Conservation (phyloP, 2,888 invertebrate genomes). For the Parelbella ahira region DNA sequence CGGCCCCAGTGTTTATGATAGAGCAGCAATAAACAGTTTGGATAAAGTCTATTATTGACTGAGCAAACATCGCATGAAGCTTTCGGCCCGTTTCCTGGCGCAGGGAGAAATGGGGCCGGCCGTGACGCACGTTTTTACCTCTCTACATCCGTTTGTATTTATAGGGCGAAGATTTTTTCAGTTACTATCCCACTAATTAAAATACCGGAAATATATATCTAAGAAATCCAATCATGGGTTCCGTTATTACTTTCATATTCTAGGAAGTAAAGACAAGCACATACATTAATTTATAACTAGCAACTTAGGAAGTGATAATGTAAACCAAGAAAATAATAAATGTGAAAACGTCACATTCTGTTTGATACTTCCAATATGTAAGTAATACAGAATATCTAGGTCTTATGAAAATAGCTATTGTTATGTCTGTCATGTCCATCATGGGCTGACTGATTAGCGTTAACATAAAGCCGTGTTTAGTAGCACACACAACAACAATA, state of each 20-base stretch:
- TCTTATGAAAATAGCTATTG: no score
- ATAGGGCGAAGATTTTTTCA: conserved; percentile 46
- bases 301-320: no score
- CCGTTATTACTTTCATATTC: background rate
- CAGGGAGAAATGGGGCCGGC: conserved; percentile 68
- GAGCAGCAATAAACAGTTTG: conserved; percentile 41
- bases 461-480: no score
- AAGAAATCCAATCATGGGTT: conserved; percentile 10
- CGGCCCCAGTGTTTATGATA: conserved; percentile 47
- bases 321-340: no score
- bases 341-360: no score
- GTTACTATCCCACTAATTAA: conserved; percentile 36
- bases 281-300: no score
- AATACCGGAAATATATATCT: conserved; percentile 22
- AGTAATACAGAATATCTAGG: no score
- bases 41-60: conserved; percentile 72
- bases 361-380: no score
- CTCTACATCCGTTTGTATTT: conserved; percentile 63
- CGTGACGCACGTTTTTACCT: conserved; percentile 65
- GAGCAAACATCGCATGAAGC: conserved; percentile 67
- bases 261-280: no score
- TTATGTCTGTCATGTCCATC: no score
- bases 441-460: no score
- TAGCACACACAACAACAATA: conserved; percentile 19
- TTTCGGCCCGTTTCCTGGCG: conserved; percentile 71